These are phyloP conservation scores for Archilochus colubris DNA, from an alignment of 2,113 vertebrate genomes.

Conservation along the genomic window DNA sequence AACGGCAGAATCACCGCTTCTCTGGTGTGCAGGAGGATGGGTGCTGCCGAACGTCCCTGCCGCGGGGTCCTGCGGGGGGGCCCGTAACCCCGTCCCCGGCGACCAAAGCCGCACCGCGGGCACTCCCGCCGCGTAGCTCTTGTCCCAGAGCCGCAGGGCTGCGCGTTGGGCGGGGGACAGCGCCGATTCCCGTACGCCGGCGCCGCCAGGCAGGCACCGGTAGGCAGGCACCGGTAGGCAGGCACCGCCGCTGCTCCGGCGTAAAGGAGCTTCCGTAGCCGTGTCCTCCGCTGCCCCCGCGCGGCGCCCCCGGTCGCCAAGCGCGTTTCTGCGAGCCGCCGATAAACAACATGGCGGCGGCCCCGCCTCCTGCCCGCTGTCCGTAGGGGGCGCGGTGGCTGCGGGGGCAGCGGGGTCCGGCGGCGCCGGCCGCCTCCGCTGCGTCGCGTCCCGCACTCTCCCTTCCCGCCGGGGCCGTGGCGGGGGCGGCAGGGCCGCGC, in stretches of 20 bases:
- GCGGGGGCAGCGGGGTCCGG: not conserved
- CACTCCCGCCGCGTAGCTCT: not conserved
- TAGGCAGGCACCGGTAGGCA: not conserved
- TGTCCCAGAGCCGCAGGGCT: not conserved
- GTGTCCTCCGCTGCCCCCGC: constrained; percentile 9
- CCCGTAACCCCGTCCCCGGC: too few species aligned
- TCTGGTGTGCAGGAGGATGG: accelerated
- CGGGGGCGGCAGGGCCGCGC: not conserved
- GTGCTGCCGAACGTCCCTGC: not conserved
- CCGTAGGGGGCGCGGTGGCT: constrained; percentile 22
- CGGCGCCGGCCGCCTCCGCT: not conserved
- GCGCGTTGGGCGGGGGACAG: not conserved
- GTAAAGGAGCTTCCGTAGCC: constrained; percentile 33
- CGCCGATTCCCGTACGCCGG: too few species aligned
- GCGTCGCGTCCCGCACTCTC: not conserved
- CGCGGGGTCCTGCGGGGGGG: too few species aligned
- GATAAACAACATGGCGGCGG: constrained; percentile 71
- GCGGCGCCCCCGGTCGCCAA: constrained; percentile 35
- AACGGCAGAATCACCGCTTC: too few species aligned
- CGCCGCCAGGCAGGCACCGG: too few species aligned
- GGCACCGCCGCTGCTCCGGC: not conserved
- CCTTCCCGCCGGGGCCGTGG: not conserved
- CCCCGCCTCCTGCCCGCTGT: not conserved
- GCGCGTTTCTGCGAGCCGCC: constrained; percentile 66
- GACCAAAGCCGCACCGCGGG: accelerated